Percentiles rank a stretch among this genome's conserved stretches.
Conservation (phyloP, 2,888 invertebrate genomes). For the Galeruca laticollis region DNA sequence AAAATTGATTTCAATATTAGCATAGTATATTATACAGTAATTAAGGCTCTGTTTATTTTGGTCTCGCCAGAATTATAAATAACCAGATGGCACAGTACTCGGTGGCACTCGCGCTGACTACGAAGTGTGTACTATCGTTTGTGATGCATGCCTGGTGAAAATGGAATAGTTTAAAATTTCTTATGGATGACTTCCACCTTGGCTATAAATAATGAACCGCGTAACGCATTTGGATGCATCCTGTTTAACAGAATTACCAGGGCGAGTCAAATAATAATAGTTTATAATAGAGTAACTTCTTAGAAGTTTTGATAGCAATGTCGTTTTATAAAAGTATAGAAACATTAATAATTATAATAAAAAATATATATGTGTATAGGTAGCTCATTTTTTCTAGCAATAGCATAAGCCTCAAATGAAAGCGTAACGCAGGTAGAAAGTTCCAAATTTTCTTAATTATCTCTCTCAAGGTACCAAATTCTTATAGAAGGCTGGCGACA, state of each 20-base stretch:
- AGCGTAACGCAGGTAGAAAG: no score
- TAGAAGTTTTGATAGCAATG: no score
- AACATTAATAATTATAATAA: no score
- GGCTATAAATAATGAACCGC: constrained; percentile 9
- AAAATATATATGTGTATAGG: no score
- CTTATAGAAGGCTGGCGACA: no score
- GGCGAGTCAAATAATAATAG: not conserved
- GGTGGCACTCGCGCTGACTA: constrained; percentile 14
- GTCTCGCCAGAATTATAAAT: constrained; percentile 36
- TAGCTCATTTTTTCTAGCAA: no score
- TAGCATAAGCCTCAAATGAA: no score
- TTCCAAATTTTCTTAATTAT: no score
- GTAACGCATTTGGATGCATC: constrained; percentile 12
- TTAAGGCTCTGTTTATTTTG: constrained; percentile 45
- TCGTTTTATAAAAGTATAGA: no score
- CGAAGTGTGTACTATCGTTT: not conserved
- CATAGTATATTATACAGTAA: constrained; percentile 13
- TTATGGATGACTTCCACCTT: constrained; percentile 19
- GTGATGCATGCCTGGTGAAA: constrained; percentile 1
- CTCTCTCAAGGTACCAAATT: no score
- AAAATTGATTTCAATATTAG: constrained; percentile 27
- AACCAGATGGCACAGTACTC: constrained; percentile 31
- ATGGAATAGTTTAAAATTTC: not conserved
- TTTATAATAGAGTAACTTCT: no score
- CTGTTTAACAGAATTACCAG: not conserved